Evolutionary conservation across 2,888 invertebrate genomes (phyloP).

Genomic region (Andrena bicolor): DNA sequence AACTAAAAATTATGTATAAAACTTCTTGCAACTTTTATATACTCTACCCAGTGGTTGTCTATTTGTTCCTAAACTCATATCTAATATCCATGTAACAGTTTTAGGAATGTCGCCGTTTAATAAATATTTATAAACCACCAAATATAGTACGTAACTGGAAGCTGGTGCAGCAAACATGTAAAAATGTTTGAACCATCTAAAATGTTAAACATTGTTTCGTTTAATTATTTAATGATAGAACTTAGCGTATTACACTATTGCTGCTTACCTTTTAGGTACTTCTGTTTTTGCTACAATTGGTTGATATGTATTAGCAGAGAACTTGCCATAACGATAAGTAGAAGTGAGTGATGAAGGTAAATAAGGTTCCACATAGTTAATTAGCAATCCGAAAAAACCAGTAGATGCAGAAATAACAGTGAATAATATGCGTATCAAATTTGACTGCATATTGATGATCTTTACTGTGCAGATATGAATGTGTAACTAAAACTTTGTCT

Average conservation of each 20-base stretch:
- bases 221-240: neutral
- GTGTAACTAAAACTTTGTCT: neutral
- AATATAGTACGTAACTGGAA: conserved; percentile 85
- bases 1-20: neutral
- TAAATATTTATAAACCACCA: conserved; percentile 86
- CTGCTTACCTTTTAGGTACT: conserved; percentile 89
- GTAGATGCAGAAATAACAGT: conserved; percentile 72
- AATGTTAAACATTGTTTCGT: conserved; percentile 12
- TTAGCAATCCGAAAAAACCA: conserved; percentile 87
- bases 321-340: conserved; percentile 91
- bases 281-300: conserved; percentile 86
- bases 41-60: conserved; percentile 85
- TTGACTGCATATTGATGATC: conserved; percentile 62
- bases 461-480: neutral
- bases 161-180: conserved; percentile 90
- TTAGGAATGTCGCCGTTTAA: conserved; percentile 85
- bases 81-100: conserved; percentile 85
- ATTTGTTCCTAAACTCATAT: conserved; percentile 82
- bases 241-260: neutral
- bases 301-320: conserved; percentile 86
- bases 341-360: conserved; percentile 89
- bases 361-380: conserved; percentile 89
- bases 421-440: conserved; percentile 78
- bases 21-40: neutral
- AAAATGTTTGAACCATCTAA: conserved; percentile 91